A percentile compares a stretch with the other conserved stretches of the same genome.
phyloP scores from a whole-genome alignment of 2,797 vertebrate species.

The Hirundo rustica region DNA sequence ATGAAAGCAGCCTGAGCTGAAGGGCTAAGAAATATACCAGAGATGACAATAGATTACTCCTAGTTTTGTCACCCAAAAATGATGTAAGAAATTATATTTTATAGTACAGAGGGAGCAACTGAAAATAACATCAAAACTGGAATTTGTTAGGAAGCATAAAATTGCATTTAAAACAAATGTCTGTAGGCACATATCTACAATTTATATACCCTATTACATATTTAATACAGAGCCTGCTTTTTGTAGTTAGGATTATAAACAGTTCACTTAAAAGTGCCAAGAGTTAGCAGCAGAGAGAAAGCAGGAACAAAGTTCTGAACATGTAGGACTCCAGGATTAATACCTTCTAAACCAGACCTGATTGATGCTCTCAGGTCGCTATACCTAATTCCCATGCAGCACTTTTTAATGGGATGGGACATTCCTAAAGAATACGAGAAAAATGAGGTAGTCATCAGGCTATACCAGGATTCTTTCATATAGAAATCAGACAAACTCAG shows the following conservation, averaged over 20 bases:
- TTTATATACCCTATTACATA: not conserved
- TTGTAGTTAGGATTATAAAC: not conserved
- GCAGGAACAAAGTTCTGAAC: not conserved
- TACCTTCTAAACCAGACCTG: not conserved
- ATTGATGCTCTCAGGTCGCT: not conserved
- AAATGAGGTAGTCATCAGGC: not conserved
- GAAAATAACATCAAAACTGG: not conserved
- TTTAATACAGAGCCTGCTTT: not conserved
- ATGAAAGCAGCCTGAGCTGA: rapidly evolving
- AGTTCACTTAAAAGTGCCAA: not conserved
- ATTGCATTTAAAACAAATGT: not conserved
- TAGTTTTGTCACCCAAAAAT: not conserved
- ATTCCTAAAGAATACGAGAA: not conserved
- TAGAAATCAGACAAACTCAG: not conserved
- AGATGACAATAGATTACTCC: not conserved
- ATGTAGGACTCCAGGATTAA: not conserved
- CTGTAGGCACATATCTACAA: not conserved
- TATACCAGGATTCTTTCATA: not conserved
- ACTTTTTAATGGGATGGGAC: not conserved
- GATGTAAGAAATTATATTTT: not conserved
- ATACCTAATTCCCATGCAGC: not conserved
- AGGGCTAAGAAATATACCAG: not conserved
- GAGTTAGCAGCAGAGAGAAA: not conserved
- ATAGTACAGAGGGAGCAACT: not conserved
- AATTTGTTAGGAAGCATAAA: not conserved